A percentile compares a stretch with the other conserved stretches of the same genome.
phyloP scores from a whole-genome alignment of 2,113 vertebrate species.

The Bettongia penicillata region DNA sequence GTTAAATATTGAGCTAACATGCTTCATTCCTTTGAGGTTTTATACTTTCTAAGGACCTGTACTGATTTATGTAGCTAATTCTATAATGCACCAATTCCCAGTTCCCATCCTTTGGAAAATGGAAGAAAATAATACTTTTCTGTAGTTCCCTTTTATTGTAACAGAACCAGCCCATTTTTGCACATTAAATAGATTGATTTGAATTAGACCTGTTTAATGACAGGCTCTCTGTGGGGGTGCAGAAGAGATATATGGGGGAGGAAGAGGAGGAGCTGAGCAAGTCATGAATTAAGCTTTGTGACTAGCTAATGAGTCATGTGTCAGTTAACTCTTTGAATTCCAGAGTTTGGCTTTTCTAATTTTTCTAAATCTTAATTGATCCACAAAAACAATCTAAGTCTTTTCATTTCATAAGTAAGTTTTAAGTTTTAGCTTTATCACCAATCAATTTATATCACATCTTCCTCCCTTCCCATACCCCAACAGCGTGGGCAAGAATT shows the following conservation, averaged over 20 bases:
- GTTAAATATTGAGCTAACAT: neutral
- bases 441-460: neutral
- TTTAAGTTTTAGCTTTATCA: slow-evolving; percentile 14
- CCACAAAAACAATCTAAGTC: slow-evolving; percentile 17
- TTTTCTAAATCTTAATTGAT: neutral
- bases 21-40: neutral
- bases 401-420: neutral
- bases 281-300: neutral
- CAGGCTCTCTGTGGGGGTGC: neutral
- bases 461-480: neutral
- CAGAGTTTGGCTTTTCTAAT: slow-evolving; percentile 23
- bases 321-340: neutral
- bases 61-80: neutral
- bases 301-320: neutral
- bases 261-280: neutral
- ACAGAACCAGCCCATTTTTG: neutral
- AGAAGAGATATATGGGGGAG: neutral
- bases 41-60: neutral
- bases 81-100: neutral
- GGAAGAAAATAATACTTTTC: neutral
- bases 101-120: neutral
- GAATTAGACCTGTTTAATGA: neutral
- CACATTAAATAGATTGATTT: neutral
- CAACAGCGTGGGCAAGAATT: neutral
- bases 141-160: neutral